A percentile compares a stretch with the other conserved stretches of the same genome.
phyloP scores from a whole-genome alignment of 2,113 vertebrate species.

The Daphoenositta chrysoptera region DNA sequence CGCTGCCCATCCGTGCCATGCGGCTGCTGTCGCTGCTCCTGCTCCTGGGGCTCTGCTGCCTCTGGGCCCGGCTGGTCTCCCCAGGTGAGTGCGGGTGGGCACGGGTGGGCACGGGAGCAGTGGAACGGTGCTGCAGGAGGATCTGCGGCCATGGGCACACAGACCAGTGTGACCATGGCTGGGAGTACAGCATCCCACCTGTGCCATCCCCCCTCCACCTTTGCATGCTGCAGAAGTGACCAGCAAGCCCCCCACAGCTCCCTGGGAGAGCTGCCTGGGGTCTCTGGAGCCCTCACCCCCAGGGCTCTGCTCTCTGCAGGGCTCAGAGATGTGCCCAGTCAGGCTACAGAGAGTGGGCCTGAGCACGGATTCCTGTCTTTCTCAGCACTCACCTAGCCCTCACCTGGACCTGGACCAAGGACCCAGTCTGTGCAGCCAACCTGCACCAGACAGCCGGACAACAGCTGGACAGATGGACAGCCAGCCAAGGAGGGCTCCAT shows the following conservation, averaged over 20 bases:
- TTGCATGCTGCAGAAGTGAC: neutral
- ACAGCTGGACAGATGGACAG: neutral
- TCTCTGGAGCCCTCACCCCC: neutral
- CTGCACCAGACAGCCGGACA: neutral
- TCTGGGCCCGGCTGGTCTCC: neutral
- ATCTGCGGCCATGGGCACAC: fast-evolving
- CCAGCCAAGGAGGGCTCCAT: neutral
- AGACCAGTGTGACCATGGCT: fast-evolving
- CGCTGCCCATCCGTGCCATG: neutral
- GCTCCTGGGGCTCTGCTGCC: constrained; percentile 48
- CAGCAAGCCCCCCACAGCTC: fast-evolving
- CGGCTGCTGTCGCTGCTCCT: neutral
- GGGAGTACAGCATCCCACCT: neutral
- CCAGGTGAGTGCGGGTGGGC: neutral
- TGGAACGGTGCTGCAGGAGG: fast-evolving
- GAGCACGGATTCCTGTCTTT: neutral
- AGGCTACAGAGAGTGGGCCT: neutral
- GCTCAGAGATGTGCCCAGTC: fast-evolving
- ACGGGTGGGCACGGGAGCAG: fast-evolving
- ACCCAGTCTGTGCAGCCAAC: neutral
- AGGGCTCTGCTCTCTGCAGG: fast-evolving
- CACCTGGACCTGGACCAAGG: neutral
- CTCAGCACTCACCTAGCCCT: neutral
- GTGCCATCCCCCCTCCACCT: fast-evolving
- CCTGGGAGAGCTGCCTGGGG: neutral